Percentiles rank a stretch among this genome's conserved stretches.
Conservation (phyloP, 2,888 invertebrate species). For the Pseudanteris insignis region DNA sequence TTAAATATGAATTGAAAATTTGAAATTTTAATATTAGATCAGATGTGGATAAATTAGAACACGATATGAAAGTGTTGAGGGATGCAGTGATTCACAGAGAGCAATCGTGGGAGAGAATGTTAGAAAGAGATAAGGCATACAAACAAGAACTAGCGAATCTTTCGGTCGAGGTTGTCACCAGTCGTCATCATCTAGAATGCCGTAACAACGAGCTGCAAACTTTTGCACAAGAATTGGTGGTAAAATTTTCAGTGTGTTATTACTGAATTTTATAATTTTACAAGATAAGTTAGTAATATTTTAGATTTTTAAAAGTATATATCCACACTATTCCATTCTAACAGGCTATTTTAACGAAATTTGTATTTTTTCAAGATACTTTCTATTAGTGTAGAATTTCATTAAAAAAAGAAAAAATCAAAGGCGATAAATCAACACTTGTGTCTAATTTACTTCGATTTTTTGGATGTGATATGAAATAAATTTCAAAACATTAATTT, state of each 20-base stretch:
- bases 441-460: too few relatives aligned
- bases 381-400: too few relatives aligned
- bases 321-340: neutral
- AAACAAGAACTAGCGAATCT: neutral
- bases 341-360: neutral
- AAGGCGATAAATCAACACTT: too few relatives aligned
- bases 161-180: neutral
- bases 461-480: too few relatives aligned
- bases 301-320: too few relatives aligned
- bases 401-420: too few relatives aligned
- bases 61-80: neutral
- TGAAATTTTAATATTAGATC: too few relatives aligned
- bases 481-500: too few relatives aligned
- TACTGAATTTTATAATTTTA: neutral
- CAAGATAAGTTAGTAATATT: too few relatives aligned
- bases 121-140: neutral
- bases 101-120: neutral
- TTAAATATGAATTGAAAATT: too few relatives aligned
- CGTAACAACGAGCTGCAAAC: neutral
- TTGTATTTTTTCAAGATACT: too few relatives aligned
- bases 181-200: neutral
- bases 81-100: neutral
- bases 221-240: neutral
- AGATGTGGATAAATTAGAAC: neutral
- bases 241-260: neutral